Conservation (phyloP, 2,888 invertebrate species). For the Lepetodrilus schrolli region DNA sequence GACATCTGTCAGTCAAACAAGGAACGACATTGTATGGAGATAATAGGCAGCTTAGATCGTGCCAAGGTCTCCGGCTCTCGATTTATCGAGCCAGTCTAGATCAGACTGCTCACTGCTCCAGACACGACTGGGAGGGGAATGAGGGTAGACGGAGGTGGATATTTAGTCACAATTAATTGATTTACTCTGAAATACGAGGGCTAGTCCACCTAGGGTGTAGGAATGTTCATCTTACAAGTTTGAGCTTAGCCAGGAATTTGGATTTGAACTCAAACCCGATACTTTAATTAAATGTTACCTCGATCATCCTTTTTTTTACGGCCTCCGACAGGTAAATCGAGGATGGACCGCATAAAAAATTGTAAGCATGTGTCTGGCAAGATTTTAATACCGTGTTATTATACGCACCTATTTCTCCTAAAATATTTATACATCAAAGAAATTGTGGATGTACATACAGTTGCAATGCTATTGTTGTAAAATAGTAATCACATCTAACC, state of each 20-base stretch:
- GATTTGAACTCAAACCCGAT: neutral
- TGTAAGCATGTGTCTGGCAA: too few species aligned
- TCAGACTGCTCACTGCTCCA: too few species aligned
- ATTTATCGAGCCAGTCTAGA: constrained; percentile 3
- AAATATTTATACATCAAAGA: too few species aligned
- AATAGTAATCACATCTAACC: too few species aligned
- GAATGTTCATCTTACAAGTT: neutral
- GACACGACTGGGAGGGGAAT: too few species aligned
- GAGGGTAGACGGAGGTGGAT: neutral
- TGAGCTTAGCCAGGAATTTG: neutral
- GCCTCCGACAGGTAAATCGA: too few species aligned
- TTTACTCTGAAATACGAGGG: neutral
- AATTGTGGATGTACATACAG: too few species aligned
- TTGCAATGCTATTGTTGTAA: too few species aligned
- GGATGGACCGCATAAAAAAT: too few species aligned
- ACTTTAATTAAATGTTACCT: neutral
- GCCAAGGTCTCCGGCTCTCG: neutral
- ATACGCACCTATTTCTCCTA: too few species aligned
- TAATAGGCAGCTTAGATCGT: neutral
- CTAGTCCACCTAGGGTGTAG: neutral
- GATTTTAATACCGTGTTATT: too few species aligned
- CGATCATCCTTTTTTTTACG: too few species aligned
- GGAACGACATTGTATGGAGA: neutral
- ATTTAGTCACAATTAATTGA: constrained; percentile 12
- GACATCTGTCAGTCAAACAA: constrained; percentile 14